Evolutionary conservation across 2,888 invertebrate genomes (phyloP).

Genomic region (Cryptus viduatorius): DNA sequence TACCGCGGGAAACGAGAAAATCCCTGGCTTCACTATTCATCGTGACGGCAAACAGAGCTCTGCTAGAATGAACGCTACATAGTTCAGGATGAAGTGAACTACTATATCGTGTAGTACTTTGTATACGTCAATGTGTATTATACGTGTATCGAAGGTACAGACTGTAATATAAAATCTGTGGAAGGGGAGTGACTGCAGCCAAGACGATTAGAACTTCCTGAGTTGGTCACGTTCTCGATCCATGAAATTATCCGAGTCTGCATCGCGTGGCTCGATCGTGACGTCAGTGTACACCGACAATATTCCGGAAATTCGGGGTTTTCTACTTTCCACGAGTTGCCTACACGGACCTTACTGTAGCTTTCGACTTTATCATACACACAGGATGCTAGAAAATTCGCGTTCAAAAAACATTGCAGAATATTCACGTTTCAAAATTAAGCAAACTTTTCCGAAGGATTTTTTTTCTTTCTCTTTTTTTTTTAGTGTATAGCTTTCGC

Average conservation of each 20-base stretch:
- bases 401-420: not conserved
- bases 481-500: no score
- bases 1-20: slow-evolving; percentile 15
- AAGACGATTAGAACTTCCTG: slow-evolving; percentile 59
- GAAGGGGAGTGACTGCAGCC: slow-evolving; percentile 22
- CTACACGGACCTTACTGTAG: not conserved
- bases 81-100: not conserved
- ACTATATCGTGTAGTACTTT: not conserved
- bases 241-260: slow-evolving; percentile 69
- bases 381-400: not conserved
- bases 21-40: not conserved
- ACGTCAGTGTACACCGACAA: slow-evolving; percentile 63
- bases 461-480: no score
- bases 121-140: not conserved
- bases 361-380: not conserved
- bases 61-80: slow-evolving; percentile 20
- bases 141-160: not conserved
- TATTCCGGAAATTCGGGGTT: slow-evolving; percentile 63
- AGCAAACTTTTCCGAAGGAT: no score
- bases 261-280: slow-evolving; percentile 66
- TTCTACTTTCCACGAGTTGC: slow-evolving; percentile 4
- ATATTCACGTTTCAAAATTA: not conserved
- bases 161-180: not conserved
- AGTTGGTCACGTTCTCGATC: slow-evolving; percentile 69
- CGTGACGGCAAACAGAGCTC: slow-evolving; percentile 16